Evolutionary conservation across 2,888 invertebrate species (phyloP).

Genomic region (Lasioglossum morio): DNA sequence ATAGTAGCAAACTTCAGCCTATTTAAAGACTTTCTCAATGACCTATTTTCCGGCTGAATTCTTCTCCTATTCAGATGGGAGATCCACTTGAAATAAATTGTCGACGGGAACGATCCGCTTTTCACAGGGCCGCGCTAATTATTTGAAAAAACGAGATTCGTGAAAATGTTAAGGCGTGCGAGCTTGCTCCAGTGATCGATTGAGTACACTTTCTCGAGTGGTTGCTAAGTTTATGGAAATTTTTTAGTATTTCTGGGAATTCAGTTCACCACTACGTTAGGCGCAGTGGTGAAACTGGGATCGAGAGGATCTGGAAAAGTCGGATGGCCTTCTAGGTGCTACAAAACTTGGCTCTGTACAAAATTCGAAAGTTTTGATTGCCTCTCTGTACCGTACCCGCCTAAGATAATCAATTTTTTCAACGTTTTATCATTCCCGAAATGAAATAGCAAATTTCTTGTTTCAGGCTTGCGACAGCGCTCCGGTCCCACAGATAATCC

Average conservation of each 20-base stretch:
- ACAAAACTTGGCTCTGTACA: conserved; percentile 40
- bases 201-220: background rate
- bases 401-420: conserved; percentile 60
- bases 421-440: background rate
- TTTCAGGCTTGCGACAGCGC: conserved; percentile 80
- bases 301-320: background rate
- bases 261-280: conserved; percentile 41
- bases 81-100: background rate
- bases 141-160: conserved; percentile 38
- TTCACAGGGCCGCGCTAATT: conserved; percentile 24
- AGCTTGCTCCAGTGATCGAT: conserved; percentile 29
- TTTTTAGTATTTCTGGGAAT: conserved; percentile 61
- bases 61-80: background rate
- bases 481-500: conserved; percentile 79
- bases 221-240: conserved; percentile 36
- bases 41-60: conserved; percentile 1
- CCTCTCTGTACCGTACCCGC: conserved; percentile 43
- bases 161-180: conserved; percentile 39
- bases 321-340: conserved; percentile 31
- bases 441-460: conserved; percentile 44
- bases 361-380: conserved; percentile 67
- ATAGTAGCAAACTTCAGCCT: conserved; percentile 3
- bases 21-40: background rate
- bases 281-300: background rate
- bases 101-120: conserved; percentile 11